Percentiles rank a stretch among this genome's conserved stretches.
Evolutionary conservation across 2,113 vertebrate genomes (phyloP).

Genomic region (Syngnathus scovelli): DNA sequence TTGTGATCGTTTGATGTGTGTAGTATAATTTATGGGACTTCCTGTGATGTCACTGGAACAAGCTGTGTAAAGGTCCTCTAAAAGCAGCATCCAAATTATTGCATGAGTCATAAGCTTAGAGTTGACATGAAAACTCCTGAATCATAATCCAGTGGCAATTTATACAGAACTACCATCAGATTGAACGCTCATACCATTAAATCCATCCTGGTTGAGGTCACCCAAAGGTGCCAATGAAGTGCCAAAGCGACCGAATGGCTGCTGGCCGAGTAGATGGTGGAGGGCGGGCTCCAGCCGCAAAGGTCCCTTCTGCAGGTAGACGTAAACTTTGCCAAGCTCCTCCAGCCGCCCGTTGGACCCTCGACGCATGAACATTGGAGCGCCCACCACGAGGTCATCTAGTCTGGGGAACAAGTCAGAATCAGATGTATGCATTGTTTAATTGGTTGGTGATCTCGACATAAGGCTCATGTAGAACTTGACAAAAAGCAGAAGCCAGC

Average conservation of each 20-base stretch:
- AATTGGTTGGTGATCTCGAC: background rate
- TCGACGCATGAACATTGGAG: conserved; percentile 81
- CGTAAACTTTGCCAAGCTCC: conserved; percentile 83
- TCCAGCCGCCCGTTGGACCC: conserved; percentile 75
- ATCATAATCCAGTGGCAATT: background rate
- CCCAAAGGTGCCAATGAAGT: conserved; percentile 81
- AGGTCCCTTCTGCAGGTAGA: conserved; percentile 76
- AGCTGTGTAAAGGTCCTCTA: background rate
- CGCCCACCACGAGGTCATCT: conserved; percentile 82
- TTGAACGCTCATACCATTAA: conserved; percentile 73
- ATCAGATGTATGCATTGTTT: background rate
- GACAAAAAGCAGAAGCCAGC: too few relatives aligned
- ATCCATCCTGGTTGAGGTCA: conserved; percentile 87
- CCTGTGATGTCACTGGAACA: background rate
- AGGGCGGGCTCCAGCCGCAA: conserved; percentile 60
- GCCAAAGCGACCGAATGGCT: conserved; percentile 80
- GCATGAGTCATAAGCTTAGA: background rate
- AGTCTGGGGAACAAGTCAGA: conserved; percentile 53
- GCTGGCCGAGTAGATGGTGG: conserved; percentile 70
- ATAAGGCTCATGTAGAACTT: too few relatives aligned
- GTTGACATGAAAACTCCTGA: background rate
- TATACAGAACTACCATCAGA: background rate
- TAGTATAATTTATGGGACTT: background rate
- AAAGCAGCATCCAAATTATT: background rate
- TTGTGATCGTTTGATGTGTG: background rate